phyloP scores from a whole-genome alignment of 2,113 vertebrate genomes.

The Dromiciops gliroides region DNA sequence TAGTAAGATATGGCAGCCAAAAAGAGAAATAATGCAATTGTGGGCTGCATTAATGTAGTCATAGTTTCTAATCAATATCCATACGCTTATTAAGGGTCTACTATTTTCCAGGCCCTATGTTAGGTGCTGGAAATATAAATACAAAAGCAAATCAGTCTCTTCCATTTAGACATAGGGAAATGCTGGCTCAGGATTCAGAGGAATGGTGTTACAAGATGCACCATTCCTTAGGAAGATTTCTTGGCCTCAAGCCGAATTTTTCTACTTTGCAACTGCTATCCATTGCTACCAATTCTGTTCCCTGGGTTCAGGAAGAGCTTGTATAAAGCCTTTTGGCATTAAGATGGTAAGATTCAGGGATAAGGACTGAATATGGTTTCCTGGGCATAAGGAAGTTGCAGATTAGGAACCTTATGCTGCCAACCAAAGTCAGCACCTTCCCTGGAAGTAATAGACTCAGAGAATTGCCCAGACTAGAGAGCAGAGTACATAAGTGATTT shows the following conservation, averaged over 20 bases:
- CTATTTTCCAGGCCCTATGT: neutral
- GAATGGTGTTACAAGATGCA: neutral
- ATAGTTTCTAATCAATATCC: neutral
- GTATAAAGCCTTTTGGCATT: neutral
- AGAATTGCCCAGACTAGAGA: neutral
- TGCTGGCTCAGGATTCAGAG: neutral
- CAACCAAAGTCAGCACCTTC: neutral
- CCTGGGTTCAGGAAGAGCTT: neutral
- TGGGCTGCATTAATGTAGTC: neutral
- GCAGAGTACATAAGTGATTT: neutral
- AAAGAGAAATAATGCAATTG: neutral
- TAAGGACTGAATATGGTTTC: neutral
- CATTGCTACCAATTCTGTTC: neutral
- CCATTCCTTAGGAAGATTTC: neutral
- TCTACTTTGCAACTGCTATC: neutral
- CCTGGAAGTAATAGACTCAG: neutral
- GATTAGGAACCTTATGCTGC: neutral
- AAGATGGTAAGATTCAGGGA: neutral
- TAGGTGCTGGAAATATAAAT: neutral
- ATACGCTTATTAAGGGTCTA: neutral
- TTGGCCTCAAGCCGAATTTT: neutral
- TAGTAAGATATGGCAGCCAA: neutral
- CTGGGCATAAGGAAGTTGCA: neutral
- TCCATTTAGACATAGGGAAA: neutral
- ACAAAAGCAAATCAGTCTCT: neutral